Base-by-base conservation (phyloP, 2,888 invertebrate species). In the Agonopterix subpropinquella region DNA sequence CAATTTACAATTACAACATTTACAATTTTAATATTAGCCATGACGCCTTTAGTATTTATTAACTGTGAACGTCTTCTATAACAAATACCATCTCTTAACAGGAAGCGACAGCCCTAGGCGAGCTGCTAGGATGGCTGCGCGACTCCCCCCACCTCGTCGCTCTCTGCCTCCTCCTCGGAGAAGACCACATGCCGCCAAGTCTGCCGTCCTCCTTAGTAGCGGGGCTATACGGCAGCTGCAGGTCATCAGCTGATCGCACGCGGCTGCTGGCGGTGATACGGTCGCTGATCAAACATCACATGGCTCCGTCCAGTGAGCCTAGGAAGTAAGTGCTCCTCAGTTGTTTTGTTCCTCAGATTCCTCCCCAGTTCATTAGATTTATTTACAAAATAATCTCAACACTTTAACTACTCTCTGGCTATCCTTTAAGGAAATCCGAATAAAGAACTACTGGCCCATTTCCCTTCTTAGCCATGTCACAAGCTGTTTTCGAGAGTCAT, bases 101-200 rank as follows among this genome's bases (percentile, higher is more conserved):
- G 89, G 89, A 89, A 58, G 87, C 79, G 10, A 63, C 72, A 54
- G 80, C 85, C 0, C 62, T 89, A 2, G 85, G 83, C 3, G 89
- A 89, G 55, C 72, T 89, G 1, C 65, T 89, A 51, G 88, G 84
- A 70, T 87, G 88, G 80, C 79, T 89, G 2, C 77, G 87, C 11
- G 84, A 84, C 36, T 84, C 83, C 0, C 89, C 89, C 0, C 85
- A 84, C 55, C 67, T 89, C 8, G 82, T 87, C n/a, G 72, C 88
- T 0, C 66, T 88, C 3, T 86, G 86, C 57, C 72, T 89, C 0
- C 74, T 87, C 3, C 74, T 86, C 0, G 89, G 89, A 9, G 89
- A 89, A 49, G 84, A 85, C 8, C 77, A 80, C 52, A 77, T 86
- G 66, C 83, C 87, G 0, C 59, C 75, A 0, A 69, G 75, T 1